Evolutionary conservation across 2,797 vertebrate species (phyloP).

Genomic region (Micropoecilia bifurca): DNA sequence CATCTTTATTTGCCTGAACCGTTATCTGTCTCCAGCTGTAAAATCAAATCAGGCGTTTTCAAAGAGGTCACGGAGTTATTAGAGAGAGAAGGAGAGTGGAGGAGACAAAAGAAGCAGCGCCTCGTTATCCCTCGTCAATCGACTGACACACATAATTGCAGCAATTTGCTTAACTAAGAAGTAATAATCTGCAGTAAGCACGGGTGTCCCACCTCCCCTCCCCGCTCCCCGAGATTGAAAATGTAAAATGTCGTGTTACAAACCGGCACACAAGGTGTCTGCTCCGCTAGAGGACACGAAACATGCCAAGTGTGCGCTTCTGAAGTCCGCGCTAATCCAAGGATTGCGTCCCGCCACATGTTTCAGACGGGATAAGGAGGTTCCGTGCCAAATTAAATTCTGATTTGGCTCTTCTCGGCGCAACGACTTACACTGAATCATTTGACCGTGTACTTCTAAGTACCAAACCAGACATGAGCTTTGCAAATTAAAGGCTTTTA

Average conservation of each 20-base stretch:
- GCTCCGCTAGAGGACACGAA: constrained; percentile 59
- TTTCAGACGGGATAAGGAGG: constrained; percentile 76
- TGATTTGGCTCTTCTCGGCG: constrained; percentile 72
- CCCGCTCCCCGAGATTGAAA: constrained; percentile 59
- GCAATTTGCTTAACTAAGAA: constrained; percentile 74
- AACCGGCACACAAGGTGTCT: constrained; percentile 64
- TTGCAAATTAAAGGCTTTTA: constrained; percentile 80
- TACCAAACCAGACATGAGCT: constrained; percentile 79
- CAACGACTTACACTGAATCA: constrained; percentile 72
- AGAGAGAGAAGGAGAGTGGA: constrained; percentile 10
- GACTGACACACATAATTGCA: constrained; percentile 68
- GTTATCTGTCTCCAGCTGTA: constrained; percentile 15
- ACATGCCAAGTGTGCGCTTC: constrained; percentile 69
- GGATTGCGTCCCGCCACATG: constrained; percentile 79
- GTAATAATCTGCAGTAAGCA: constrained; percentile 69
- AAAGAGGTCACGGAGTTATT: constrained; percentile 30
- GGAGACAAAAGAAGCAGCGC: constrained; percentile 33
- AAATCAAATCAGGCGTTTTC: constrained; percentile 31
- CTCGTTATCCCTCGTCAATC: constrained; percentile 42
- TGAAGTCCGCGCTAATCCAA: constrained; percentile 80
- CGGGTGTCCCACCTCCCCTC: constrained; percentile 12
- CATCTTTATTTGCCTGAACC: constrained; percentile 14
- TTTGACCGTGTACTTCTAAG: constrained; percentile 80
- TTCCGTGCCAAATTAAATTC: constrained; percentile 80
- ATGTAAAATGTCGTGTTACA: constrained; percentile 66